A percentile compares a stretch with the other conserved stretches of the same genome.
Evolutionary conservation across 2,888 invertebrate genomes (phyloP).

Genomic region (Chrysolina americana): DNA sequence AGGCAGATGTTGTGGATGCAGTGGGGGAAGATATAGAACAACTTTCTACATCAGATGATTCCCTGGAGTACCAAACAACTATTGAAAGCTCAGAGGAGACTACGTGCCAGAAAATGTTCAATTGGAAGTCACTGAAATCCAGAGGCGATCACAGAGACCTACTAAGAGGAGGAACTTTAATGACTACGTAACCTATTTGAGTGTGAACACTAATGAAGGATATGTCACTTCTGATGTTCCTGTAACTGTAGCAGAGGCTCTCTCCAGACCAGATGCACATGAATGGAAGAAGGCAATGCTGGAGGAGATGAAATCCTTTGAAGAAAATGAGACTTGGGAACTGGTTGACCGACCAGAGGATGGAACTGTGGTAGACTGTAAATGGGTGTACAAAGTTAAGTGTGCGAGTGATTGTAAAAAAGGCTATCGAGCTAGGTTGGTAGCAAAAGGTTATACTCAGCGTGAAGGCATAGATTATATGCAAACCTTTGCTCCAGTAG

Average conservation of each 20-base stretch:
- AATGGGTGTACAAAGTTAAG: slow-evolving; percentile 48
- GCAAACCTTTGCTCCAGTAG: slow-evolving; percentile 52
- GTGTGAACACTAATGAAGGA: slow-evolving; percentile 14
- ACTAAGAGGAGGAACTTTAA: slow-evolving; percentile 48
- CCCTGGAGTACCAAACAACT: not conserved
- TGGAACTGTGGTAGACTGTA: no score
- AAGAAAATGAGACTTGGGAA: slow-evolving; percentile 33
- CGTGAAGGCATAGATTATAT: slow-evolving; percentile 47
- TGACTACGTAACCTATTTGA: slow-evolving; percentile 52
- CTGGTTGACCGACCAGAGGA: no score
- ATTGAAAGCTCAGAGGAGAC: slow-evolving; percentile 9
- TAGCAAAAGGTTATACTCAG: slow-evolving; percentile 47
- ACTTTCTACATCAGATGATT: slow-evolving; percentile 15
- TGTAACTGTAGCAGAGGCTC: slow-evolving; percentile 47
- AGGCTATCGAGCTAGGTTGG: slow-evolving; percentile 47
- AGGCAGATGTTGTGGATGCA: slow-evolving; percentile 35
- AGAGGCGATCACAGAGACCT: slow-evolving; percentile 43
- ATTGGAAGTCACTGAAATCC: slow-evolving; percentile 21
- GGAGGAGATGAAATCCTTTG: slow-evolving; percentile 54
- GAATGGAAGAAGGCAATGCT: slow-evolving; percentile 54
- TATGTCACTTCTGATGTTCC: slow-evolving; percentile 38
- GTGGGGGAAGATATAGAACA: slow-evolving; percentile 33
- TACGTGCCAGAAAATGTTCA: no score
- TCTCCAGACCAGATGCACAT: slow-evolving; percentile 50
- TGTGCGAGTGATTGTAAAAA: slow-evolving; percentile 41